A percentile compares a stretch with the other conserved stretches of the same genome.
phyloP scores from a whole-genome alignment of 2,797 vertebrate species.

The Spea hammondii region DNA sequence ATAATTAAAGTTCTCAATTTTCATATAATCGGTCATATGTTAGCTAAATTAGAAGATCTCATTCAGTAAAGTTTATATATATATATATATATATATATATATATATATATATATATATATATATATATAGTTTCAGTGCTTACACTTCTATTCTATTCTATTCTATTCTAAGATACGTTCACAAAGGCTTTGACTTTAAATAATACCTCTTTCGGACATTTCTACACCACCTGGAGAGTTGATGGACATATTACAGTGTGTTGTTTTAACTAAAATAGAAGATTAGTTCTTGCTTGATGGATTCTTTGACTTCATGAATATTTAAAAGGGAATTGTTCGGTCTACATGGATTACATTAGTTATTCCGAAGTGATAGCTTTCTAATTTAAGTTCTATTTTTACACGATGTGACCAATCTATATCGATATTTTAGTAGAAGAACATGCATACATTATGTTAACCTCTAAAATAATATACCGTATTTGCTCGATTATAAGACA shows the following conservation, averaged over 20 bases:
- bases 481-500: no score
- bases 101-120: no score
- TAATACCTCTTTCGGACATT: slow-evolving; percentile 25
- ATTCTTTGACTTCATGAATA: slow-evolving; percentile 50
- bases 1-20: no score
- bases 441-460: slow-evolving; percentile 10
- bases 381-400: slow-evolving; percentile 45
- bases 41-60: no score
- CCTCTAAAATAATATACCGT: not conserved
- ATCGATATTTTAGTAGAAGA: slow-evolving; percentile 13
- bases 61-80: no score
- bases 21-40: no score
- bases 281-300: slow-evolving; percentile 47
- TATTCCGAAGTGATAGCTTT: slow-evolving; percentile 27
- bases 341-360: slow-evolving; percentile 35
- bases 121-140: not conserved
- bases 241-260: slow-evolving; percentile 47
- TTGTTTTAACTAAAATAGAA: slow-evolving; percentile 45
- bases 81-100: no score
- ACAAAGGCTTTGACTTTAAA: slow-evolving; percentile 15
- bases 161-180: slow-evolving; percentile 5
- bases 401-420: slow-evolving; percentile 7
- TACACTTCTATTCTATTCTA: slow-evolving; percentile 20
- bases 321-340: slow-evolving; percentile 41
- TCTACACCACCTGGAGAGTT: slow-evolving; percentile 37